Percentiles rank a stretch among this genome's conserved stretches.
These are phyloP conservation scores for Euura lappo DNA, from an alignment of 1,140 invertebrate species.

Conservation along the genomic window DNA sequence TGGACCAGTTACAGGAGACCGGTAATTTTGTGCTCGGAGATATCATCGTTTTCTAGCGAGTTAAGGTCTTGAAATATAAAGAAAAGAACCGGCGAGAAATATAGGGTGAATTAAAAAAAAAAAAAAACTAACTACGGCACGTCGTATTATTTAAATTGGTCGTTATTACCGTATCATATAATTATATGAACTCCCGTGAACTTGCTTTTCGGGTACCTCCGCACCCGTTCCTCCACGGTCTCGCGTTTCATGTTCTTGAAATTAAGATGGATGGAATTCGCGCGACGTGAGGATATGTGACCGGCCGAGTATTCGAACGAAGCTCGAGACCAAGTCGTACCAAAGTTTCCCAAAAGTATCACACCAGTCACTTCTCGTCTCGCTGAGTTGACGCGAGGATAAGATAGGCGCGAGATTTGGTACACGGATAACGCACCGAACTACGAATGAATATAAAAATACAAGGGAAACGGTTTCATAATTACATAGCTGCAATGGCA, in stretches of 20 bases:
- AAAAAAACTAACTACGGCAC: conserved; percentile 7
- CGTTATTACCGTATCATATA: conserved; percentile 33
- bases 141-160: conserved; percentile 33
- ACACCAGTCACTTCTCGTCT: too few relatives aligned
- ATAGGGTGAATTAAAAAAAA: neutral
- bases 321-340: too few relatives aligned
- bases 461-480: conserved; percentile 8
- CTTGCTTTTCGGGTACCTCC: conserved; percentile 8
- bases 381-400: neutral
- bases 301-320: too few relatives aligned
- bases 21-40: conserved; percentile 26
- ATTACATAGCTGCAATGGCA: conserved; percentile 10
- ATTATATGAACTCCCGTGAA: conserved; percentile 35
- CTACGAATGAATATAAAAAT: neutral
- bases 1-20: conserved; percentile 29
- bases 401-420: neutral
- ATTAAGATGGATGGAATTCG: conserved; percentile 1
- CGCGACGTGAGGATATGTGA: neutral
- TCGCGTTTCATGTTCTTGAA: neutral
- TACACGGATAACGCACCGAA: neutral
- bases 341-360: too few relatives aligned
- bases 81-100: neutral
- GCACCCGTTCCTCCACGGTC: neutral
- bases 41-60: conserved; percentile 4
- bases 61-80: too few relatives aligned